A percentile compares a stretch with the other conserved stretches of the same genome.
phyloP scores from a whole-genome alignment of 2,113 vertebrate genomes.

The Corythoichthys intestinalis region DNA sequence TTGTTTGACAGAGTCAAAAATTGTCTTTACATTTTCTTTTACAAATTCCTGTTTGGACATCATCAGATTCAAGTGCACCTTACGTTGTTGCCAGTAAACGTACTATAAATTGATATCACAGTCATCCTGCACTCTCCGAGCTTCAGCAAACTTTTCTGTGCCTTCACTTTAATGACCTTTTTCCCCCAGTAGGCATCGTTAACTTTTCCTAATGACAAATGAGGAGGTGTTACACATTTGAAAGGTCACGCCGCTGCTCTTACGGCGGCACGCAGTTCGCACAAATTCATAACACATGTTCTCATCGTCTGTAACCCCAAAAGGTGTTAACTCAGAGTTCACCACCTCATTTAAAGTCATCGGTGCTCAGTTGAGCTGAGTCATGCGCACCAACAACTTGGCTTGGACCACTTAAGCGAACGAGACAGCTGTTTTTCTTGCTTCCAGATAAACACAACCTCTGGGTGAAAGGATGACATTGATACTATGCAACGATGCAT shows the following conservation, averaged over 20 bases:
- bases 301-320: slow-evolving; percentile 42
- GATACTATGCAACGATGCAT: slow-evolving; percentile 9
- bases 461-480: slow-evolving; percentile 17
- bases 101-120: not conserved
- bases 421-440: slow-evolving; percentile 29
- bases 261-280: slow-evolving; percentile 9
- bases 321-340: slow-evolving; percentile 58
- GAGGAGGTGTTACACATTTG: slow-evolving; percentile 64
- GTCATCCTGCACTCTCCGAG: slow-evolving; percentile 18
- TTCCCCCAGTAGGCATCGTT: slow-evolving; percentile 60
- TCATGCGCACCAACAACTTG: slow-evolving; percentile 14
- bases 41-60: not conserved
- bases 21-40: not conserved
- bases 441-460: slow-evolving; percentile 22
- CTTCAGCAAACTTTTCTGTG: slow-evolving; percentile 25
- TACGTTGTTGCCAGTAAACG: not conserved
- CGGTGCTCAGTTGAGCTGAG: slow-evolving; percentile 12
- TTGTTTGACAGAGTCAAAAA: not conserved
- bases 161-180: slow-evolving; percentile 49
- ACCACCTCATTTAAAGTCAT: slow-evolving; percentile 41
- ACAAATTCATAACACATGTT: slow-evolving; percentile 54
- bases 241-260: slow-evolving; percentile 47
- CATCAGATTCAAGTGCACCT: not conserved
- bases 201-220: slow-evolving; percentile 65
- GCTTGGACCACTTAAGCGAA: slow-evolving; percentile 15